Evolutionary conservation across 1,140 invertebrate genomes (phyloP).

Genomic region (Atta colombica): DNA sequence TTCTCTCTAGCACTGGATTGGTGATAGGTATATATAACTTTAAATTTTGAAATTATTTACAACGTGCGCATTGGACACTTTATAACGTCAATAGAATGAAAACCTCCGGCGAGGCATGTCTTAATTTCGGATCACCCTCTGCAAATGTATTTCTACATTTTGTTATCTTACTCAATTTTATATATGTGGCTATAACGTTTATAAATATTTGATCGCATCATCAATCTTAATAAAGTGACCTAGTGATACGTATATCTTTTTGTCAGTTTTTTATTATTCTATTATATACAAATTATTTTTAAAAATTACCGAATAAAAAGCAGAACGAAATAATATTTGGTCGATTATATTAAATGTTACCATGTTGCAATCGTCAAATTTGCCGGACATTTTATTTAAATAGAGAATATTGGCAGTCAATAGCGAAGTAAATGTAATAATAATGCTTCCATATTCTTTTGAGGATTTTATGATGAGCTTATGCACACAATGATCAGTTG

Average conservation of each 20-base stretch:
- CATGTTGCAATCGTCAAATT: neutral
- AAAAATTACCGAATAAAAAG: neutral
- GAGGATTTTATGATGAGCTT: neutral
- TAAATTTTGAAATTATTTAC: conserved; percentile 32
- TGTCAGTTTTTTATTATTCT: neutral
- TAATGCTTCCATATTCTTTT: neutral
- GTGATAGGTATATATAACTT: neutral
- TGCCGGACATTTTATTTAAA: neutral
- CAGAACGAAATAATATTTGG: neutral
- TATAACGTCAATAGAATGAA: conserved; percentile 37
- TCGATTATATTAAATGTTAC: neutral
- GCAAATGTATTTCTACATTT: neutral
- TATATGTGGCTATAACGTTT: neutral
- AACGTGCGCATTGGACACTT: neutral
- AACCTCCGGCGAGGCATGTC: conserved; percentile 18
- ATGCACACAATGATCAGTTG: neutral
- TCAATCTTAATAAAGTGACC: neutral
- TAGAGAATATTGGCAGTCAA: neutral
- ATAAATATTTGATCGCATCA: conserved; percentile 28
- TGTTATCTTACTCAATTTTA: neutral
- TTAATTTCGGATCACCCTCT: neutral
- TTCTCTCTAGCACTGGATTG: conserved; percentile 30
- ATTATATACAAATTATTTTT: conserved; percentile 13
- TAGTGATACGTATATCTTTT: neutral
- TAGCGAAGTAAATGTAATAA: conserved; percentile 12